Base-by-base conservation (phyloP, 2,888 invertebrate genomes). In the Lissocephala sabroskyi region DNA sequence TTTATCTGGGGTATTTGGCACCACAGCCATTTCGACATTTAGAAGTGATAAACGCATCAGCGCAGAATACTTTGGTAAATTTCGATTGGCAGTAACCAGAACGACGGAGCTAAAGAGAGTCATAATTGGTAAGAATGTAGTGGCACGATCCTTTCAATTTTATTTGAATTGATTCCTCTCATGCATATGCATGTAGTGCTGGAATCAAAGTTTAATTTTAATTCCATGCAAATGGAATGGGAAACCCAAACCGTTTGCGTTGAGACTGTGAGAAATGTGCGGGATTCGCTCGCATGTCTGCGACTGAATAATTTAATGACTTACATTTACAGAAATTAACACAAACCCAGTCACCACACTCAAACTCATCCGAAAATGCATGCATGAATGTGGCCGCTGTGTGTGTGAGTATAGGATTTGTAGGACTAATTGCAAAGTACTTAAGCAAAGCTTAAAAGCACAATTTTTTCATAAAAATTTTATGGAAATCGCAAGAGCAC, bases 371-470 rank as follows among this genome's bases (percentile, higher is more conserved):
- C 33, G 32, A 18, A 28, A 30, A 52, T 14, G 32, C 29, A 47
- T 41, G 39, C 17, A 28, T 26, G 33, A n/a, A n/a, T 35, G 33
- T 30, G 18, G 10, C n/a, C 18, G n/a, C 23, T 14, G 46, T 45
- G 50, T 46, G 48, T 45, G 42, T 45, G 45, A 30, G 48, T 52
- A 76, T 58, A 52, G 70, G 77, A 80, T 81, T 80, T 79, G 67
- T 51, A 59, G 65, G 79, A 82, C 82, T 81, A 81, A 81, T 80
- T 81, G 82, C 74, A 79, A 81, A 80, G 80, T 82, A 67, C 79
- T 82, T 82, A 73, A 80, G 74, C 63, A 76, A 75, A 63, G 73
- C 79, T 77, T 79, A 76, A 64, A 64, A 71, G 76, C 77, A 79
- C 62, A 64, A 64, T 62, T 73, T 60, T 79, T 74, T 67, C 52